Evolutionary conservation across 2,113 vertebrate genomes (phyloP).

Genomic region (western clawed frog (Xenopus tropicalis)): UCB_Xtro_10.0 CM004444.2:37542501-37543000

Average conservation of each 20-base stretch:
- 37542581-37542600: background rate
- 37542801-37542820: conserved; percentile 8
- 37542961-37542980: conserved; percentile 21
- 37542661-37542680: too few species aligned
- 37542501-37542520: background rate
- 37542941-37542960: conserved; percentile 12
- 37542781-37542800: conserved; percentile 10
- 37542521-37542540: background rate
- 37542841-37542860: conserved; percentile 14
- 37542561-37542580: background rate
- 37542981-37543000: conserved; percentile 19
- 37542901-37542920: conserved; percentile 32
- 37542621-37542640: conserved; percentile 1
- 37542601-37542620: background rate
- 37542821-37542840: conserved; percentile 7
- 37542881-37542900: conserved; percentile 15
- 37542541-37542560: background rate
- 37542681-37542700: too few species aligned
- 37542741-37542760: background rate
- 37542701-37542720: too few species aligned
- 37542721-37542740: background rate
- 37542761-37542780: background rate
- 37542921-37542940: conserved; percentile 29
- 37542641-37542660: conserved; percentile 5
- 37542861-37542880: conserved; percentile 29